Conservation (phyloP, 2,888 invertebrate species). For the Operophtera brumata region DNA sequence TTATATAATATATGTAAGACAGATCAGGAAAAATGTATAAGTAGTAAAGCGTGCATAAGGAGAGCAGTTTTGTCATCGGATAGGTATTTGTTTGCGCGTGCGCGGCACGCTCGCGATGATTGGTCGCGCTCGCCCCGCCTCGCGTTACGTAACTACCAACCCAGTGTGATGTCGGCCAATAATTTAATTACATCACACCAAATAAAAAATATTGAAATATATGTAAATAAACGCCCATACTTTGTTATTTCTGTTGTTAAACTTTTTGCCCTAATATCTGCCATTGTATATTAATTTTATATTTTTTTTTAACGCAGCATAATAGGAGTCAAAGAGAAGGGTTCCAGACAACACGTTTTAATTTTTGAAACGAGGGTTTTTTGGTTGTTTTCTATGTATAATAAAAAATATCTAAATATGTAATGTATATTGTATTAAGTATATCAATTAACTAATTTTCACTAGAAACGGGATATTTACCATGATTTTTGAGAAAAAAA, state of each 20-base stretch:
- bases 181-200: constrained; percentile 18
- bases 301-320: neutral
- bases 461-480: too few species aligned
- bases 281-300: too few species aligned
- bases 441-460: too few species aligned
- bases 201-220: neutral
- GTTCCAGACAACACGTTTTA: too few species aligned
- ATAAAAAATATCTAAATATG: too few species aligned
- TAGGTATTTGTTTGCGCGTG: constrained; percentile 56
- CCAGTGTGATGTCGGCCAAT: constrained; percentile 20
- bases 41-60: neutral
- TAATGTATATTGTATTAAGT: too few species aligned
- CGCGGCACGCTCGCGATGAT: constrained; percentile 54
- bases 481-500: too few species aligned
- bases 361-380: too few species aligned
- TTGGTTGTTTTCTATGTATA: too few species aligned
- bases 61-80: constrained; percentile 25
- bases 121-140: constrained; percentile 70
- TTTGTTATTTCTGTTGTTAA: neutral
- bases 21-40: too few species aligned
- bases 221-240: neutral
- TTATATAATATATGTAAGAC: too few species aligned
- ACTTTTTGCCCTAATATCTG: neutral
- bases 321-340: too few species aligned
- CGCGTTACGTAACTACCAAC: constrained; percentile 46